Conservation (phyloP, 2,888 invertebrate species). For the Eristalinus sepulchralis region DNA sequence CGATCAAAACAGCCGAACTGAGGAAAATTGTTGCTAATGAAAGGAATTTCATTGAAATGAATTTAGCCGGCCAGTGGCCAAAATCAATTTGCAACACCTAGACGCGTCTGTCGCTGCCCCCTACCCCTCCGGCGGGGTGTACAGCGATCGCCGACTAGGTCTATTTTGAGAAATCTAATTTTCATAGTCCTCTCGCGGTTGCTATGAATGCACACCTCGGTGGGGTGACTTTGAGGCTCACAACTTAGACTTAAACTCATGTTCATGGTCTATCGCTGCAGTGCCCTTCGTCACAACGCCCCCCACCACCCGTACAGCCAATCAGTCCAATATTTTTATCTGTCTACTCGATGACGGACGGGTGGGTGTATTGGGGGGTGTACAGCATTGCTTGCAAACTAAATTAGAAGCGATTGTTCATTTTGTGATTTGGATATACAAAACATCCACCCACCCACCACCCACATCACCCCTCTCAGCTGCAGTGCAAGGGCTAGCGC, state of each 20-base stretch:
- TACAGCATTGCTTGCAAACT: conserved; percentile 40
- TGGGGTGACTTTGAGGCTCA: too few species aligned
- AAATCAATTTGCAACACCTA: conserved; percentile 54
- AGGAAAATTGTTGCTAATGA: background rate
- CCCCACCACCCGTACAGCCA: background rate
- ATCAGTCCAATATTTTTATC: conserved; percentile 36
- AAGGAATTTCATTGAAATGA: conserved; percentile 52
- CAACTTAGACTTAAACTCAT: conserved; percentile 23
- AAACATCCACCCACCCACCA: background rate
- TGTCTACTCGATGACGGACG: conserved; percentile 9
- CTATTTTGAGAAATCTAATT: too few species aligned
- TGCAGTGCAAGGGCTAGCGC: background rate
- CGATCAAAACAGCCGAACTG: background rate
- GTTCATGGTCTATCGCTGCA: background rate
- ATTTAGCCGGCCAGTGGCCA: conserved; percentile 20
- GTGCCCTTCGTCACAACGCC: background rate
- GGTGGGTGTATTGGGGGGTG: background rate
- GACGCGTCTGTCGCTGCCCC: conserved; percentile 18
- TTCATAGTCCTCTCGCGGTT: too few species aligned
- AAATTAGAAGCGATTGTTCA: too few species aligned
- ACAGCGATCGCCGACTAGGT: background rate
- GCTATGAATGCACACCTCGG: too few species aligned
- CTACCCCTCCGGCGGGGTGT: too few species aligned
- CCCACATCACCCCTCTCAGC: too few species aligned
- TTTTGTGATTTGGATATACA: background rate